phyloP scores from a whole-genome alignment of 2,888 invertebrate genomes.

The Orthonychiurus folsomi region DNA sequence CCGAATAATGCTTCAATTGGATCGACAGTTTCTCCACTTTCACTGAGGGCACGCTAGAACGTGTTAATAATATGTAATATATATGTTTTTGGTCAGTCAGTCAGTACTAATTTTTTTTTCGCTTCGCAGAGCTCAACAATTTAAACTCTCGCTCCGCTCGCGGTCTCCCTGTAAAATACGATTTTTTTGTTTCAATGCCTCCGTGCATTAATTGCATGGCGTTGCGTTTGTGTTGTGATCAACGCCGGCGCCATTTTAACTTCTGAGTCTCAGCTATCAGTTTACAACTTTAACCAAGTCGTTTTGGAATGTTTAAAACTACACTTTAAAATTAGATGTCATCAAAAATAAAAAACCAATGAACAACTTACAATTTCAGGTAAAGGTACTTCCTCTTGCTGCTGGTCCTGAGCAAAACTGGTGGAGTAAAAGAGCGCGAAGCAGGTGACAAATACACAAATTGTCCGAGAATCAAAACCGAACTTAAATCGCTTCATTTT shows the following conservation, averaged over 20 bases:
- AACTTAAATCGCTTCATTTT: neutral
- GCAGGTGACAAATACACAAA: neutral
- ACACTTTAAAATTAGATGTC: neutral
- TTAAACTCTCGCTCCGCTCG: too few species aligned
- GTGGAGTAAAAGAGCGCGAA: neutral
- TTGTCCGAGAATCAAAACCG: neutral
- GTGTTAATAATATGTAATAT: neutral
- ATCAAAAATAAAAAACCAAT: too few species aligned
- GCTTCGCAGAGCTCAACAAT: too few species aligned
- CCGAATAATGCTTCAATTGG: slow-evolving; percentile 10
- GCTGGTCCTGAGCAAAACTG: neutral
- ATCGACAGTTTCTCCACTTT: neutral
- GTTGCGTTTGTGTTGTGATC: neutral
- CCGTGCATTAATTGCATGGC: too few species aligned
- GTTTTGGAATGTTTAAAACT: neutral
- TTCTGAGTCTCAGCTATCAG: too few species aligned
- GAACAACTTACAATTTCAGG: neutral
- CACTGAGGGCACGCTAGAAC: neutral
- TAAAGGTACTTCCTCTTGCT: neutral
- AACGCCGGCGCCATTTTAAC: neutral
- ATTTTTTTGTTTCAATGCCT: too few species aligned
- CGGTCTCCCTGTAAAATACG: too few species aligned
- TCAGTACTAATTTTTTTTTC: too few species aligned
- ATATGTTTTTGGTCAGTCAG: neutral
- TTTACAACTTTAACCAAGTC: too few species aligned